Percentiles rank a stretch among this genome's conserved stretches.
Conservation (phyloP, 1,140 invertebrate genomes). For the Pachypeltis micranthus region DNA sequence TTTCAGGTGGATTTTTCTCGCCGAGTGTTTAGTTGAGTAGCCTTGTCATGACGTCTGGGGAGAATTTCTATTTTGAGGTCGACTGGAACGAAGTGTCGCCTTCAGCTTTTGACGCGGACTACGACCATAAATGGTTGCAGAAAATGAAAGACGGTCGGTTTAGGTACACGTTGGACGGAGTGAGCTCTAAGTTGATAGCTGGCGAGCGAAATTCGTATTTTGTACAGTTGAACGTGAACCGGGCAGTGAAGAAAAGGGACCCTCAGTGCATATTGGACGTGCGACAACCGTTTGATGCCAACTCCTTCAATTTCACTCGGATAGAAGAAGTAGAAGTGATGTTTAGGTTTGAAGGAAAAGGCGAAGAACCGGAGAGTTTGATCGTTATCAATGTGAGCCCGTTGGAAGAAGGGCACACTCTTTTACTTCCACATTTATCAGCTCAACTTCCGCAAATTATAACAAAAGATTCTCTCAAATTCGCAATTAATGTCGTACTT, state of each 20-base stretch:
- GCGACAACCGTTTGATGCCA: slow-evolving; percentile 44
- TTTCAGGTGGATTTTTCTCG: too few relatives aligned
- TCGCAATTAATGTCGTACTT: slow-evolving; percentile 39
- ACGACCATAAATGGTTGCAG: background rate
- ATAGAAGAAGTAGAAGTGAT: slow-evolving; percentile 45
- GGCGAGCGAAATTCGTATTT: slow-evolving; percentile 11
- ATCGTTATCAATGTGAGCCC: slow-evolving; percentile 54
- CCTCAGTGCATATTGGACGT: slow-evolving; percentile 47
- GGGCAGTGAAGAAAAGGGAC: slow-evolving; percentile 43
- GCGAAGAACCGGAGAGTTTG: slow-evolving; percentile 16
- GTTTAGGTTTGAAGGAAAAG: slow-evolving; percentile 34
- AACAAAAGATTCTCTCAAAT: slow-evolving; percentile 36
- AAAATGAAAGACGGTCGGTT: background rate
- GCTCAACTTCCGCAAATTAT: slow-evolving; percentile 46
- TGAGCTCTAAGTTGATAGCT: background rate
- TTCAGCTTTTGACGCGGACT: background rate
- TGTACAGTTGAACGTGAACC: slow-evolving; percentile 51
- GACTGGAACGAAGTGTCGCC: background rate
- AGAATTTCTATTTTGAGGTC: background rate
- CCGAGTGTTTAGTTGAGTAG: too few relatives aligned
- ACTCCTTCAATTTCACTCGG: slow-evolving; percentile 57
- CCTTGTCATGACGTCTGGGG: too few relatives aligned
- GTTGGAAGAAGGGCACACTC: slow-evolving; percentile 49
- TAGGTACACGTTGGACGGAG: background rate
- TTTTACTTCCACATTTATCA: slow-evolving; percentile 48